Percentiles rank a stretch among this genome's conserved stretches.
Evolutionary conservation across 2,797 vertebrate species (phyloP).

Genomic region (Takifugu ocellatus): DNA sequence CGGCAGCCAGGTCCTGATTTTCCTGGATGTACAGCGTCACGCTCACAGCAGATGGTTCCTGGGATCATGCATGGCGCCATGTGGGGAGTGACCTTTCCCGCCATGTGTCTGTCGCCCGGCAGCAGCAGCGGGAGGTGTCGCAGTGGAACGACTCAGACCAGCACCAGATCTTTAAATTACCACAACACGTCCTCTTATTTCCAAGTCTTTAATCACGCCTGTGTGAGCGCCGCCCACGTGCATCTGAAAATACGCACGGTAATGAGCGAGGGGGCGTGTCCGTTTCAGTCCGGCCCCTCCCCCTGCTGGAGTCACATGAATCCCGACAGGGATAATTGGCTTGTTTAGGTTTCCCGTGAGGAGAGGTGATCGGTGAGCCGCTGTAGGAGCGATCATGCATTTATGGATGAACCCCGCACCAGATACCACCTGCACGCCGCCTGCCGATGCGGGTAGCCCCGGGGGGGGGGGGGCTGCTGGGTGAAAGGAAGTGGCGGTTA

Average conservation of each 20-base stretch:
- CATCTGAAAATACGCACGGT: too few species aligned
- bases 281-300: constrained; percentile 3
- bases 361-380: constrained; percentile 27
- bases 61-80: constrained; percentile 40
- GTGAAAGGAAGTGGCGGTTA: constrained; percentile 44
- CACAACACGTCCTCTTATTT: too few species aligned
- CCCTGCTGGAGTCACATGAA: constrained; percentile 19
- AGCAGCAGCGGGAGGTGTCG: constrained; percentile 32
- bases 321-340: constrained; percentile 41
- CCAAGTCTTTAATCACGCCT: too few species aligned
- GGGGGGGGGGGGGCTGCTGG: constrained; percentile 20
- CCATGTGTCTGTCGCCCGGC: constrained; percentile 46
- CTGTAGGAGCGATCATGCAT: constrained; percentile 43
- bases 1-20: constrained; percentile 11
- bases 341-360: constrained; percentile 43
- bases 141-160: too few species aligned
- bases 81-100: constrained; percentile 61
- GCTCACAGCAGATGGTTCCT: constrained; percentile 33
- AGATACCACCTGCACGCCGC: constrained; percentile 41
- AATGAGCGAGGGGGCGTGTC: constrained; percentile 2
- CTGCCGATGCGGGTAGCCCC: constrained; percentile 12
- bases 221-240: too few species aligned
- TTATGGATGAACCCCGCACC: constrained; percentile 45
- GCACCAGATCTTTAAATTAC: too few species aligned
- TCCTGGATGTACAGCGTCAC: constrained; percentile 29